A percentile compares a stretch with the other conserved stretches of the same genome.
phyloP scores from a whole-genome alignment of 2,888 invertebrate genomes.

The Seira ritae region DNA sequence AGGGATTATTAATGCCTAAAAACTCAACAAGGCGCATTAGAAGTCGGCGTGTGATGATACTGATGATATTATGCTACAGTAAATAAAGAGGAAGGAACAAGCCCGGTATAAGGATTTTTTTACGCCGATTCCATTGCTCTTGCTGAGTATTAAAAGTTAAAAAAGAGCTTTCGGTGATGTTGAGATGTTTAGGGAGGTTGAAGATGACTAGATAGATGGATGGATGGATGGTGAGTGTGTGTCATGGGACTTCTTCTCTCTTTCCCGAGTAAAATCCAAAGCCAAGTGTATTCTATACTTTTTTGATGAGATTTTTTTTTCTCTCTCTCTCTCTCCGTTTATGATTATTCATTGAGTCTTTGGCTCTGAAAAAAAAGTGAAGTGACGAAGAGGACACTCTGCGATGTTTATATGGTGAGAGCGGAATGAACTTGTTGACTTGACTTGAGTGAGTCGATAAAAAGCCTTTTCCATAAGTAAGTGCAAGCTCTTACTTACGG shows the following conservation, averaged over 20 bases:
- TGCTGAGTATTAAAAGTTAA: constrained; percentile 31
- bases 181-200: constrained; percentile 31
- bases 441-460: constrained; percentile 70
- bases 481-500: constrained; percentile 63
- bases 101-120: neutral
- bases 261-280: neutral
- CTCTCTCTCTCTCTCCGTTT: no score
- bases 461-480: constrained; percentile 69
- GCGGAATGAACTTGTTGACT: constrained; percentile 72
- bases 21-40: constrained; percentile 58
- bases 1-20: constrained; percentile 54
- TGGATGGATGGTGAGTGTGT: neutral
- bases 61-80: constrained; percentile 34
- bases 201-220: constrained; percentile 4
- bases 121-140: neutral
- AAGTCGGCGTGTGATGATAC: constrained; percentile 47
- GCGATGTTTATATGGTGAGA: constrained; percentile 69
- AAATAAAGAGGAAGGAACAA: constrained; percentile 28
- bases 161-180: constrained; percentile 28
- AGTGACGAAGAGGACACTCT: constrained; percentile 69
- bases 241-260: constrained; percentile 11
- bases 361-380: constrained; percentile 54
- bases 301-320: constrained; percentile 14
- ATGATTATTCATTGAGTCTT: constrained; percentile 40
- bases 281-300: neutral